Percentiles rank a stretch among this genome's conserved stretches.
These are phyloP conservation scores for Achroia grisella DNA, from an alignment of 1,140 invertebrate genomes.

Conservation along the genomic window DNA sequence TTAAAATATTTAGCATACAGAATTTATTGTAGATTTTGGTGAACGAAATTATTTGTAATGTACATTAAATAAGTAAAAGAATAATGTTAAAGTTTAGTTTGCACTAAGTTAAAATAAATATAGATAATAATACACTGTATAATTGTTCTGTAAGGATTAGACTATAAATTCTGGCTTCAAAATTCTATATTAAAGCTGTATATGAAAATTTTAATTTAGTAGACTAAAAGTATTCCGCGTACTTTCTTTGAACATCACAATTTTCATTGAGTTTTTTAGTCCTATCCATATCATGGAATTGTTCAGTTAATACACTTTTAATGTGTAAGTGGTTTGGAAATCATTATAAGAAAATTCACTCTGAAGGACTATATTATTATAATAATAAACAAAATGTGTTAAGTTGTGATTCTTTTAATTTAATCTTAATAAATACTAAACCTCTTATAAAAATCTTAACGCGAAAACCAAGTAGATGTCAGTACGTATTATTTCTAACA, in stretches of 20 bases:
- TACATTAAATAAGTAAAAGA: constrained; percentile 34
- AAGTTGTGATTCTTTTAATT: constrained; percentile 42
- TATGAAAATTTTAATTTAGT: constrained; percentile 12
- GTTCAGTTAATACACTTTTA: too few species aligned
- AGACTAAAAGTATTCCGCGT: background rate
- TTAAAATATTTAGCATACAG: constrained; percentile 29
- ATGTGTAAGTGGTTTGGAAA: constrained; percentile 56
- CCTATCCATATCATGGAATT: too few species aligned
- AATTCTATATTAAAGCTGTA: constrained; percentile 18
- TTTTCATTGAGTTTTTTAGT: constrained; percentile 28
- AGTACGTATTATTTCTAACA: too few species aligned
- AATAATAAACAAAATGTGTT: constrained; percentile 63
- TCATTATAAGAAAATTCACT: constrained; percentile 49
- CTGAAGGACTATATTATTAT: constrained; percentile 50
- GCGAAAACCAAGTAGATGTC: too few species aligned
- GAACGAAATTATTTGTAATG: constrained; percentile 48
- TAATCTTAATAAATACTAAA: too few species aligned
- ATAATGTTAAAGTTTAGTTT: constrained; percentile 41
- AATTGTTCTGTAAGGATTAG: constrained; percentile 26
- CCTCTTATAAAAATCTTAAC: too few species aligned
- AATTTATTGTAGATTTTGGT: constrained; percentile 34
- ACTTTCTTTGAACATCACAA: constrained; percentile 2
- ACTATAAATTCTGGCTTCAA: constrained; percentile 23
- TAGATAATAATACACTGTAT: constrained; percentile 25
- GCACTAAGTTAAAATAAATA: constrained; percentile 47